Evolutionary conservation across 2,113 vertebrate genomes (phyloP), one percentile per base, ranked within the genome.

Genomic region (Dascyllus trimaculatus): DNA sequence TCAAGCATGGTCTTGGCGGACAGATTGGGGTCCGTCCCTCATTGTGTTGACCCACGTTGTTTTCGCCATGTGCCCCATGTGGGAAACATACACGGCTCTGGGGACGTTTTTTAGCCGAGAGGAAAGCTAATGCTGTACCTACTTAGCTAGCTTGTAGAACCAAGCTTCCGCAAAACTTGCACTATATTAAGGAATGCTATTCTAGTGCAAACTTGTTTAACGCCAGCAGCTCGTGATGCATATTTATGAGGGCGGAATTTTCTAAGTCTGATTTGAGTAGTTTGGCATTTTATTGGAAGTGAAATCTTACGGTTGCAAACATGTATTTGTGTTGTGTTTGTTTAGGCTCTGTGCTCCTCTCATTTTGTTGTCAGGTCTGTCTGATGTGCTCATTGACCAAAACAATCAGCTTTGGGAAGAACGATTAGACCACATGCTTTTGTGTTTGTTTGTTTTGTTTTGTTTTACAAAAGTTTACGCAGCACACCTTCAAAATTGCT

Each of bases 1-100:
- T 85, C 76, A 48, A 89, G 91, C 91, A 54, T 87, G 91, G 80
- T 89, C 51, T 75, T 78, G 85, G 88, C 66, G 82, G 85, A 85
- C 80, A 79, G 53, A 35, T 19, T 32, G 70, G 76, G 5, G 71
- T 60, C 56, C 18, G 24, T 46, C n/a, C 54, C 63, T 81, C 80
- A 65, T 85, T 75, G 88, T 81, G n/a, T 6, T 1, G 76, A 19
- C 63, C 78, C 86, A 86, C 75, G 85, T 77, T 78, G 79, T 66
- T 9, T 29, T 57, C 6, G 2, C 35, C 32, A 19, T 38, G 63
- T 1, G 24, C 22, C 58, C 25, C 52, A 1, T 35, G 68, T 38
- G 15, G 65, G 11, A 1, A 1, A 46, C 1, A 1, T 49, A 59
- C 15, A 1, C 64, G 43, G 5, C 35, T 61, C 14, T 2, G 1